These are phyloP conservation scores for Mallateleia sp. DNA, from an alignment of 2,888 invertebrate species.

Conservation along the genomic window DNA sequence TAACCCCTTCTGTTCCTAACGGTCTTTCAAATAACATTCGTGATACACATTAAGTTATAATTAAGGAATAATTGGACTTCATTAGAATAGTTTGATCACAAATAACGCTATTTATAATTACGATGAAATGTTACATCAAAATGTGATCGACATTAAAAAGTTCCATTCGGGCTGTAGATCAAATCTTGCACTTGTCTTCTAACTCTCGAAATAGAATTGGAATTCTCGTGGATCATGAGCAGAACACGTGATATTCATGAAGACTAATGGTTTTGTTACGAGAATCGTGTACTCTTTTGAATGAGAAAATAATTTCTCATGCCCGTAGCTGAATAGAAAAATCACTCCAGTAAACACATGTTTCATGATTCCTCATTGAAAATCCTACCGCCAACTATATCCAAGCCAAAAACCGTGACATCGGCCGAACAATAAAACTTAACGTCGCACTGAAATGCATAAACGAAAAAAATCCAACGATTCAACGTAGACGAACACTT, in stretches of 20 bases:
- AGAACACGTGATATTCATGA: constrained; percentile 47
- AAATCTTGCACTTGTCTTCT: constrained; percentile 37
- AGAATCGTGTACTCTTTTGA: constrained; percentile 20
- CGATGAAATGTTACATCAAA: constrained; percentile 33
- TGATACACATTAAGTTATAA: too few relatives aligned
- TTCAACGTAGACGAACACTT: not conserved
- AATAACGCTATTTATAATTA: constrained; percentile 20
- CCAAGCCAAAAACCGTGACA: not conserved
- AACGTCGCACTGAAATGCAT: not conserved
- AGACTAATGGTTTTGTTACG: constrained; percentile 37
- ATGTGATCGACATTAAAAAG: constrained; percentile 34
- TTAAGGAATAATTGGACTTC: too few relatives aligned
- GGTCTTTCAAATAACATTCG: too few relatives aligned
- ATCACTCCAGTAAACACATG: not conserved
- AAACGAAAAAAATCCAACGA: not conserved
- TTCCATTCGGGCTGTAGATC: constrained; percentile 15
- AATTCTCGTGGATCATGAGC: constrained; percentile 38
- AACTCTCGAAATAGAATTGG: constrained; percentile 51
- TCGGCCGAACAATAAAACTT: not conserved
- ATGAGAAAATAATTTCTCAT: constrained; percentile 9
- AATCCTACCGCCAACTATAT: not conserved
- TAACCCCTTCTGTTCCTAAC: too few relatives aligned
- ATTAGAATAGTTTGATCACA: too few relatives aligned
- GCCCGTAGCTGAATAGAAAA: not conserved
- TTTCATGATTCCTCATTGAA: not conserved